phyloP scores from a whole-genome alignment of 2,113 vertebrate species.

The Halcyon senegalensis region DNA sequence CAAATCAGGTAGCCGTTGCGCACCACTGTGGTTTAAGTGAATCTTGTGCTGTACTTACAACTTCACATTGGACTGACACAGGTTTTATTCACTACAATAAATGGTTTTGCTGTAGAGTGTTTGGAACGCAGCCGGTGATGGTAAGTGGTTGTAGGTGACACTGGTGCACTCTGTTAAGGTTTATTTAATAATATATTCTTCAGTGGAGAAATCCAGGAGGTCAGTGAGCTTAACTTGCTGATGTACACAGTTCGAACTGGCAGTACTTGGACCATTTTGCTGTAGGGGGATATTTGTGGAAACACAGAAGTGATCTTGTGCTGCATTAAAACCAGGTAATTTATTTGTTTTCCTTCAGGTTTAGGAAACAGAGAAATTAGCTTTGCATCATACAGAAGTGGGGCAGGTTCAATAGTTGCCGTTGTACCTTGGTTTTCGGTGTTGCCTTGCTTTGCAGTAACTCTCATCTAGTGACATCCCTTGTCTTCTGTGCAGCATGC shows the following conservation, averaged over 20 bases:
- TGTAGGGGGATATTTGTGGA: not conserved
- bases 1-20: slow-evolving; percentile 51
- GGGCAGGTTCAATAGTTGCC: not conserved
- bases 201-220: not conserved
- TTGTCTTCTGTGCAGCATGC: not conserved
- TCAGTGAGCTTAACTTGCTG: not conserved
- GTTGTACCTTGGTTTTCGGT: not conserved
- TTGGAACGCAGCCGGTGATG: slow-evolving; percentile 58
- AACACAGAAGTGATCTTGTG: not conserved
- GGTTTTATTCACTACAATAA: slow-evolving; percentile 51
- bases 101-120: slow-evolving; percentile 52
- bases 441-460: not conserved
- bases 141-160: slow-evolving; percentile 59
- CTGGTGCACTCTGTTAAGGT: slow-evolving; percentile 46
- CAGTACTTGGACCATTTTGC: not conserved
- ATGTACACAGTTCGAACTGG: fast-evolving
- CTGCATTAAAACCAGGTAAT: not conserved
- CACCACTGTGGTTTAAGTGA: slow-evolving; percentile 57
- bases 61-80: slow-evolving; percentile 50
- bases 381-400: not conserved
- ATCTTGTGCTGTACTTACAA: slow-evolving; percentile 57
- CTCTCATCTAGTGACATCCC: not conserved
- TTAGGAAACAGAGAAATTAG: not conserved
- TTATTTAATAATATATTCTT: slow-evolving; percentile 50
- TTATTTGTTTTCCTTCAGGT: not conserved